Evolutionary conservation across 2,888 invertebrate genomes (phyloP).

Genomic region (Idaea aversata): DNA sequence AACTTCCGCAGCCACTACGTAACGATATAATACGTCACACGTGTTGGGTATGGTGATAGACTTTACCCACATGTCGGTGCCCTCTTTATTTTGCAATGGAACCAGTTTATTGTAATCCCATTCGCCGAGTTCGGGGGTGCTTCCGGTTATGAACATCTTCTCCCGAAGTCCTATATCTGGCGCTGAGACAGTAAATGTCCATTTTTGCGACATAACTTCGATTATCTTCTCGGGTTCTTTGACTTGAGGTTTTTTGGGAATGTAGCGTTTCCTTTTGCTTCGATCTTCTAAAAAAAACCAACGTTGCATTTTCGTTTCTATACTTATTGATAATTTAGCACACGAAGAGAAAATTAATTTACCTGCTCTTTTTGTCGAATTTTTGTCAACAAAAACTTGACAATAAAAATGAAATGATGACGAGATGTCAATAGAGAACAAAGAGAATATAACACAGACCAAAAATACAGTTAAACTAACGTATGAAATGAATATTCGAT

Average conservation of each 20-base stretch:
- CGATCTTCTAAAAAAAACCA: slow-evolving; percentile 83
- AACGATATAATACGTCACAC: slow-evolving; percentile 86
- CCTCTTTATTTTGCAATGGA: slow-evolving; percentile 71
- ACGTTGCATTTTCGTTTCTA: slow-evolving; percentile 74
- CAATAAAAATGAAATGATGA: neutral
- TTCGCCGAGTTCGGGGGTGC: slow-evolving; percentile 83
- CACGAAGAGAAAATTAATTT: neutral
- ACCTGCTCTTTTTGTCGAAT: neutral
- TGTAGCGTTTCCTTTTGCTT: slow-evolving; percentile 47
- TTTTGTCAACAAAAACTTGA: neutral
- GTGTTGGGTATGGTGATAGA: slow-evolving; percentile 84
- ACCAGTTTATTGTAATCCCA: slow-evolving; percentile 84
- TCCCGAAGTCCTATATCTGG: slow-evolving; percentile 81
- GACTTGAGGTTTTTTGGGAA: slow-evolving; percentile 54
- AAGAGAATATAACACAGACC: too few relatives aligned
- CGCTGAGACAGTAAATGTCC: slow-evolving; percentile 73
- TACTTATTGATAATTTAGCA: neutral
- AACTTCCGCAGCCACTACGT: slow-evolving; percentile 85
- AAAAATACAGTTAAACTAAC: too few relatives aligned
- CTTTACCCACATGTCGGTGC: slow-evolving; percentile 82
- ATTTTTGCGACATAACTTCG: slow-evolving; percentile 53
- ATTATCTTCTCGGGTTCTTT: slow-evolving; percentile 37
- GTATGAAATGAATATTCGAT: too few relatives aligned
- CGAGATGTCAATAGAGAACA: neutral
- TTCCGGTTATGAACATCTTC: slow-evolving; percentile 85